Evolutionary conservation across 2,888 invertebrate species (phyloP).

Genomic region (Amphipyra tragopoginis): DNA sequence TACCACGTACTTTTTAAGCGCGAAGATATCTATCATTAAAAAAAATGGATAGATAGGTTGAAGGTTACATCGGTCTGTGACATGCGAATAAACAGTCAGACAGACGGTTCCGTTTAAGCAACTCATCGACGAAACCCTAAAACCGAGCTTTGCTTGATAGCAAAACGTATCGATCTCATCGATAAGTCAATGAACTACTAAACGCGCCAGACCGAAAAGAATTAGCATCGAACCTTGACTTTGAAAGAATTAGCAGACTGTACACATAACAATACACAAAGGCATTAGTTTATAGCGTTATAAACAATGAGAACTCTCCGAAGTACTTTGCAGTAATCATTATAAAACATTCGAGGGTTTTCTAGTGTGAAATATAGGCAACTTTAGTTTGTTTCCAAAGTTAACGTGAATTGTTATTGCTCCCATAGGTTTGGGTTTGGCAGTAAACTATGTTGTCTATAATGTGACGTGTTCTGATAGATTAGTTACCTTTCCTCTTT

Average conservation of each 20-base stretch:
- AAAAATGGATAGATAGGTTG: too few species aligned
- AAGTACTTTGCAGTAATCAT: slow-evolving; percentile 33
- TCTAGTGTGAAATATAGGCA: not conserved
- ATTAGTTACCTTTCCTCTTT: too few species aligned
- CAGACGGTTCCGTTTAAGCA: too few species aligned
- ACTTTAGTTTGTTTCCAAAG: not conserved
- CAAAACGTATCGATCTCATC: slow-evolving; percentile 36
- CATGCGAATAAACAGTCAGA: too few species aligned
- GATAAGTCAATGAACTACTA: slow-evolving; percentile 60
- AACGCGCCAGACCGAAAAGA: slow-evolving; percentile 64
- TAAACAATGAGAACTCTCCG: slow-evolving; percentile 35
- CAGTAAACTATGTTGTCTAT: too few species aligned
- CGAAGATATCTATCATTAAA: too few species aligned
- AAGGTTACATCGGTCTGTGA: too few species aligned
- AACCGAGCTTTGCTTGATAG: slow-evolving; percentile 14
- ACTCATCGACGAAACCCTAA: slow-evolving; percentile 12
- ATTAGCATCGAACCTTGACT: slow-evolving; percentile 59
- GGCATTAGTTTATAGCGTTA: slow-evolving; percentile 21
- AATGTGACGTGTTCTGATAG: too few species aligned
- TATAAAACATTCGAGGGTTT: slow-evolving; percentile 11
- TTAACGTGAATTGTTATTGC: too few species aligned
- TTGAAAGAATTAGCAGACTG: slow-evolving; percentile 47
- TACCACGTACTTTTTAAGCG: too few species aligned
- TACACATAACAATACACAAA: slow-evolving; percentile 43
- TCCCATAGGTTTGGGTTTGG: too few species aligned